phyloP scores from a whole-genome alignment of 1,140 invertebrate species.

The Micrasema minimum region DNA sequence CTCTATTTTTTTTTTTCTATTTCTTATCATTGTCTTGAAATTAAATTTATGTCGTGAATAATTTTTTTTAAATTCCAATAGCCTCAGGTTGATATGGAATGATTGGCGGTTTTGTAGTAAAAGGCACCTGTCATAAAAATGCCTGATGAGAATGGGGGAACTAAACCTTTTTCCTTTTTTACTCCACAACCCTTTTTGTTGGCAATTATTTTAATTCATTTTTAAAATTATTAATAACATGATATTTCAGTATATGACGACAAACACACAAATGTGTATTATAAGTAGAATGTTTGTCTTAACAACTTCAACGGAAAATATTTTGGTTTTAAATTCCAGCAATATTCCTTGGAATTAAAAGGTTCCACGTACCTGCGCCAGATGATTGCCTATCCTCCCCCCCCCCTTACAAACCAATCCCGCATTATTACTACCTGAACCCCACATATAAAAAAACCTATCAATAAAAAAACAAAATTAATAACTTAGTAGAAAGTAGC shows the following conservation, averaged over 20 bases:
- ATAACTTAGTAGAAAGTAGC: background rate
- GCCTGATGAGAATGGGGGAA: background rate
- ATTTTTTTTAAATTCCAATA: slow-evolving; percentile 20
- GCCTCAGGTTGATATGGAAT: slow-evolving; percentile 18
- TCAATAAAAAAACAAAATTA: no score
- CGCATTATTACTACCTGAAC: slow-evolving; percentile 29
- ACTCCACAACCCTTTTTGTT: background rate
- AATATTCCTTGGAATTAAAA: slow-evolving; percentile 20
- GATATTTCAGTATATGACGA: background rate
- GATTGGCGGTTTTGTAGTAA: slow-evolving; percentile 26
- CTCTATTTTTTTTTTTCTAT: background rate
- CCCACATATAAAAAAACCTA: background rate
- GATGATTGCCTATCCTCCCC: slow-evolving; percentile 30
- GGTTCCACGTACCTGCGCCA: slow-evolving; percentile 40
- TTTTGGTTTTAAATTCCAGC: background rate
- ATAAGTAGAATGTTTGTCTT: no score
- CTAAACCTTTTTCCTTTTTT: slow-evolving; percentile 14
- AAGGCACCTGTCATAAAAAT: slow-evolving; percentile 26
- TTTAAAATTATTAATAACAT: background rate
- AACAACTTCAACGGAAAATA: no score
- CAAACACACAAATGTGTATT: background rate
- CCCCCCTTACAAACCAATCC: background rate
- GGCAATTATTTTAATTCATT: background rate
- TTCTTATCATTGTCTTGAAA: slow-evolving; percentile 8
- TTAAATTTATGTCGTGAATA: slow-evolving; percentile 21